A percentile compares a stretch with the other conserved stretches of the same genome.
These are phyloP conservation scores for Eulemur rubriventer DNA, from an alignment of 2,797 vertebrate species.

Conservation along the genomic window DNA sequence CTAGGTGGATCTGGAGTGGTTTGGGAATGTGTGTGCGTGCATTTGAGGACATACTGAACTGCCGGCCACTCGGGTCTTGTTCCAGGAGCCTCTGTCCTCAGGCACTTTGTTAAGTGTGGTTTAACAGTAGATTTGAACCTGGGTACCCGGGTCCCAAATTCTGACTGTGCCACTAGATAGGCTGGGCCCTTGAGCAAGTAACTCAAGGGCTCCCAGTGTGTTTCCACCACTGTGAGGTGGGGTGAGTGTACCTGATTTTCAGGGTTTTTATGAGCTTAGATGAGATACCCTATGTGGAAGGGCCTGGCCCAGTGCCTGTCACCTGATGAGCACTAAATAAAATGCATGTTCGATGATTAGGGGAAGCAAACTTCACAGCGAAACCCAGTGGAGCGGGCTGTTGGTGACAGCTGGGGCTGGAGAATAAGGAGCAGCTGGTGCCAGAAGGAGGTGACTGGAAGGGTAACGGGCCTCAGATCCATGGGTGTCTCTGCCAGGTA, in stretches of 20 bases:
- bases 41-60: not conserved
- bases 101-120: not conserved
- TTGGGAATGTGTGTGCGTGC: not conserved
- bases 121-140: not conserved
- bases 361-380: not conserved
- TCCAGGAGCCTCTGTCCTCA: not conserved
- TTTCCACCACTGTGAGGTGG: not conserved
- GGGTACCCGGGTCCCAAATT: not conserved
- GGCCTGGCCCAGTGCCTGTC: not conserved
- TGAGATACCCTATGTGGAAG: not conserved
- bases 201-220: not conserved
- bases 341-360: not conserved
- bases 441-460: not conserved
- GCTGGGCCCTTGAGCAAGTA: not conserved
- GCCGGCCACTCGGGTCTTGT: not conserved
- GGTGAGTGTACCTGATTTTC: not conserved
- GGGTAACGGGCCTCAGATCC: not conserved
- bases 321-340: not conserved
- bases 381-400: not conserved
- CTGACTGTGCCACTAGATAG: not conserved
- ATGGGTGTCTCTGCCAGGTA: not conserved
- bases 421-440: not conserved
- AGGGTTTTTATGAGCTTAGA: not conserved
- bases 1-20: not conserved
- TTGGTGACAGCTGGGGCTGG: not conserved